A percentile compares a stretch with the other conserved stretches of the same genome.
These are phyloP conservation scores for Chionomys nivalis DNA, from an alignment of 2,113 vertebrate genomes.

Conservation along the genomic window DNA sequence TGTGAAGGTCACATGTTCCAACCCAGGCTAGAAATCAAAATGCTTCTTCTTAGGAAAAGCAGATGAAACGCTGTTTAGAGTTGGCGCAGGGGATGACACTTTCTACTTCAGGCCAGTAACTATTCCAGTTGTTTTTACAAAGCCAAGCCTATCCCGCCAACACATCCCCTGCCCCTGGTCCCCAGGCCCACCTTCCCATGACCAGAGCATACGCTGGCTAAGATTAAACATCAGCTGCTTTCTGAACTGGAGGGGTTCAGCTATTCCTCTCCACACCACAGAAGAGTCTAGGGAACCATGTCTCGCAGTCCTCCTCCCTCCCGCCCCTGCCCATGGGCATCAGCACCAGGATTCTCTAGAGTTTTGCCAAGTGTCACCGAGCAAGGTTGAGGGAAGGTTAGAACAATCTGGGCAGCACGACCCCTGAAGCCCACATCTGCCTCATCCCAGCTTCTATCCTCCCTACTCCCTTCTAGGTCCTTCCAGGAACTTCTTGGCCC, in stretches of 20 bases:
- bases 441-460: background rate
- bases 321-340: accelerated
- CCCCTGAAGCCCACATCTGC: no score
- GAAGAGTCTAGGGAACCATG: background rate
- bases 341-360: background rate
- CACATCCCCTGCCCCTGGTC: background rate
- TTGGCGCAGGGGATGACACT: background rate
- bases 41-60: background rate
- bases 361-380: background rate
- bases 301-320: background rate
- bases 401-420: background rate
- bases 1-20: background rate
- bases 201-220: background rate
- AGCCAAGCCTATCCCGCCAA: no score
- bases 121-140: background rate
- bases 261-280: background rate
- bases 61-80: background rate
- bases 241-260: background rate
- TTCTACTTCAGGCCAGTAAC: background rate
- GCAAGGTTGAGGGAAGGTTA: no score
- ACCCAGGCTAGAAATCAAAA: background rate
- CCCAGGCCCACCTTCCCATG: background rate
- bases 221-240: background rate
- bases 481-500: background rate
- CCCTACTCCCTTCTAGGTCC: background rate